A percentile compares a stretch with the other conserved stretches of the same genome.
These are phyloP conservation scores for Hyla sarda DNA, from an alignment of 2,113 vertebrate species.

Conservation along the genomic window DNA sequence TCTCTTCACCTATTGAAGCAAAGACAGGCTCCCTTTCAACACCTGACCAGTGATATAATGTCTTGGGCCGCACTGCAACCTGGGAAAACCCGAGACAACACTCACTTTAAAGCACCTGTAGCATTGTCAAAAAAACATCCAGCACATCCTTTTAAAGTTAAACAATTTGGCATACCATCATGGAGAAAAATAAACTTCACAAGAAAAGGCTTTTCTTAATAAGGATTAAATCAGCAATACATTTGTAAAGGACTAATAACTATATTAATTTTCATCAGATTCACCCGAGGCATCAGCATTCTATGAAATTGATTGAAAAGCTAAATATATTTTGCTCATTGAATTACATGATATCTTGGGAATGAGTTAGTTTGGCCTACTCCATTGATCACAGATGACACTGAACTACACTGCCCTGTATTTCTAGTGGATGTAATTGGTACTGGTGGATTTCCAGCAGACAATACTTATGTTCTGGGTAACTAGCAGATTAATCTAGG, in stretches of 20 bases:
- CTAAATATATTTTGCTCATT: background rate
- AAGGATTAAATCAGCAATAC: background rate
- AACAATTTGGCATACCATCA: too few species aligned
- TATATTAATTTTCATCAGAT: background rate
- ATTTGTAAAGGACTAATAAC: background rate
- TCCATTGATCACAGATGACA: background rate
- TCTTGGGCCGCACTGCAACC: too few species aligned
- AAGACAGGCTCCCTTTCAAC: too few species aligned
- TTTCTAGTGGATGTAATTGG: background rate
- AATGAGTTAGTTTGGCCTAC: background rate
- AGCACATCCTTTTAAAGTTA: too few species aligned
- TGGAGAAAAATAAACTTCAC: background rate
- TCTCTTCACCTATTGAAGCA: too few species aligned
- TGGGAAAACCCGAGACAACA: too few species aligned
- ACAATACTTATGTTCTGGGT: background rate
- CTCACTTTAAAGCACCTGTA: too few species aligned
- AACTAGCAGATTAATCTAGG: constrained; percentile 10
- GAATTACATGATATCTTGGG: background rate
- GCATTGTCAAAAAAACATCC: too few species aligned
- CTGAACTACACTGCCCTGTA: background rate
- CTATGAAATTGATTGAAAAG: background rate
- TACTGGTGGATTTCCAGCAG: background rate
- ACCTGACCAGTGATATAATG: too few species aligned
- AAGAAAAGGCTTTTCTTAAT: background rate
- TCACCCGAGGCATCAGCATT: too few species aligned